Evolutionary conservation across 2,113 vertebrate species (phyloP).

Genomic region (Numida meleagris): DNA sequence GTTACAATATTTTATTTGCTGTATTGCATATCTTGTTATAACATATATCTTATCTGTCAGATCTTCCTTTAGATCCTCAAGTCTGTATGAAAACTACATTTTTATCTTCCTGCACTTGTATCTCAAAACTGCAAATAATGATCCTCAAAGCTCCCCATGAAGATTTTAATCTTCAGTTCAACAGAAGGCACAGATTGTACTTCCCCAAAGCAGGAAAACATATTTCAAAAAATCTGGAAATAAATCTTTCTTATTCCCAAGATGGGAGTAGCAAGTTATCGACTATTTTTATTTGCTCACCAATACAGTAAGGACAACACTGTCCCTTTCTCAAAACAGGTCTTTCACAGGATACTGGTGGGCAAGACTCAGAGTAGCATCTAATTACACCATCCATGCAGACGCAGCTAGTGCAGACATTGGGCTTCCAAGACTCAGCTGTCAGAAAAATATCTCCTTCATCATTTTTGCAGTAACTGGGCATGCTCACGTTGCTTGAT

Average conservation of each 20-base stretch:
- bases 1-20: background rate
- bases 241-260: background rate
- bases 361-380: conserved; percentile 90
- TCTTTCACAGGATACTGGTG: conserved; percentile 83
- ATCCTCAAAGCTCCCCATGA: background rate
- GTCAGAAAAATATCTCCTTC: conserved; percentile 91
- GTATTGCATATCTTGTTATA: background rate
- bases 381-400: conserved; percentile 86
- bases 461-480: conserved; percentile 86
- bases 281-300: conserved; percentile 71
- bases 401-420: conserved; percentile 89
- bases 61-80: background rate
- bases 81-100: background rate
- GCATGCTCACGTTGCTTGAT: conserved; percentile 85
- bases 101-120: background rate
- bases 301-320: conserved; percentile 92
- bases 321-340: conserved; percentile 91
- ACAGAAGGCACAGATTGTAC: background rate
- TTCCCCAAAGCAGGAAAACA: background rate
- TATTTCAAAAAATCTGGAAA: background rate
- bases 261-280: background rate
- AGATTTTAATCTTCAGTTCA: background rate
- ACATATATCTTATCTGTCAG: background rate
- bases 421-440: conserved; percentile 92
- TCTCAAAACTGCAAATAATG: background rate